Base-by-base conservation (phyloP, 2,797 vertebrate genomes). In the Vespertilio murinus region DNA sequence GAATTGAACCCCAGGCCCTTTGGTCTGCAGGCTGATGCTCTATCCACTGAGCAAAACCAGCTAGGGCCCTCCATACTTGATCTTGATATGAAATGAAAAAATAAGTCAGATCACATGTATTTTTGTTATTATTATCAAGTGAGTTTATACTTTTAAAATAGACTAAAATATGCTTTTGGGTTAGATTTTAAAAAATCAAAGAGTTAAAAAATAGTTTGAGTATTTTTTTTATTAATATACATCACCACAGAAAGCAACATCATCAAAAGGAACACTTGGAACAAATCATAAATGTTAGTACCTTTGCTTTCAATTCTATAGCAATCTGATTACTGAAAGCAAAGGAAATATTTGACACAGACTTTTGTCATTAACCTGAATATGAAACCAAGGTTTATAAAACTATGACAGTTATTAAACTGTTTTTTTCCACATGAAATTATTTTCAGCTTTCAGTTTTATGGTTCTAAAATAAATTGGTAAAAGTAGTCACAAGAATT, bases 241-340 rank as follows among this genome's bases (percentile, higher is more conserved):
- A 87, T 96, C 52, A 77, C 45, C 22, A 70, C 5, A 45, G 70
- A 93, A 96, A 81, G 40, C 38, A 87, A 78, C 4, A 20, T 42
- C 88, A 80, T 70, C 49, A 86, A 92, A 91, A 91, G 25, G 30
- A 94, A 85, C n/a, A 81, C 33, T 91, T 96, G 65, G 56, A 89
- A 89, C 23, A 87, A 38, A 79, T 69, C 52, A 22, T 54, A 82
- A 91, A 35, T 25, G 9, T 80, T 73, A 59, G 4, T 30, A 30
- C n/a, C 91, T 95, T 84, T 75, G 35, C n/a, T 91, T 59, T 79
- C 28, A 86, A 16, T 90, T 86, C 47, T 67, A 69, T 3, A 77
- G 86, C 35, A 80, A 42, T 82, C 23, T 71, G 81, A 75, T 94
- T 94, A 89, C n/a, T 89, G 65, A 73, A 84, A 92, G 40, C 22